phyloP scores from a whole-genome alignment of 2,113 vertebrate species.

The crab-eating macaque (Macaca fascicularis) region T2T-MFA8v1.1 NC_088378.1:115360501-115361000 shows the following conservation, averaged over 20 bases:
- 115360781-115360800: not conserved
- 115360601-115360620: not conserved
- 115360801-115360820: not conserved
- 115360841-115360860: slow-evolving; percentile 18
- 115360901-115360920: not conserved
- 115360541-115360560: slow-evolving; percentile 36
- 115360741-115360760: slow-evolving; percentile 2
- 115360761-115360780: not conserved
- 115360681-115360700: not conserved
- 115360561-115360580: not conserved
- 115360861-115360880: not conserved
- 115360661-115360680: not conserved
- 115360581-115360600: not conserved
- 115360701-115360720: not conserved
- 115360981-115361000: not conserved
- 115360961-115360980: not conserved
- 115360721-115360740: not conserved
- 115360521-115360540: slow-evolving; percentile 50
- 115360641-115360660: not conserved
- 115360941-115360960: slow-evolving; percentile 21
- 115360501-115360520: slow-evolving; percentile 57
- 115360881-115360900: slow-evolving; percentile 1
- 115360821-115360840: not conserved
- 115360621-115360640: not conserved
- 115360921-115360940: slow-evolving; percentile 18